Conservation (phyloP, 2,888 invertebrate species). For the Saturnia japonica region DNA sequence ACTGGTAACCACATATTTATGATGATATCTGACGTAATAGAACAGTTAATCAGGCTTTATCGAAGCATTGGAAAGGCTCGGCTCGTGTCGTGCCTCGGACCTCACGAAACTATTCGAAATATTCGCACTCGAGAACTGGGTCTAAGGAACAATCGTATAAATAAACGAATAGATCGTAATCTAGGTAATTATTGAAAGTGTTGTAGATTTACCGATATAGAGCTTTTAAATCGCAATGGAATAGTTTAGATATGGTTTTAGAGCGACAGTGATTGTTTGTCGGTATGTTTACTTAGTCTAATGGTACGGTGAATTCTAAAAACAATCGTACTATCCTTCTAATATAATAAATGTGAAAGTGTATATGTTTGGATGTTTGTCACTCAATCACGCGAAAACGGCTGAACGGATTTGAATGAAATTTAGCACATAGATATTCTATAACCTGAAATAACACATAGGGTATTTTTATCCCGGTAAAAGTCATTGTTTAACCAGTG, state of each 20-base stretch:
- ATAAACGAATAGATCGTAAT: conserved; percentile 14
- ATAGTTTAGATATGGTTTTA: neutral
- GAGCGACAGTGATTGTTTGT: neutral
- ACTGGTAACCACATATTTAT: neutral
- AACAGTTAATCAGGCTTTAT: neutral
- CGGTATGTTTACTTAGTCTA: neutral
- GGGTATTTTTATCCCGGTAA: too few relatives aligned
- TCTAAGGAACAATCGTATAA: conserved; percentile 15
- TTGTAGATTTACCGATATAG: neutral
- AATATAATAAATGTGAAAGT: too few relatives aligned
- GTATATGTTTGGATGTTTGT: too few relatives aligned
- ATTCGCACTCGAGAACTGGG: conserved; percentile 29
- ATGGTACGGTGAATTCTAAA: neutral
- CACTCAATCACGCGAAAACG: too few relatives aligned
- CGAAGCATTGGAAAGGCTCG: conserved; percentile 12
- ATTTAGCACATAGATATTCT: too few relatives aligned
- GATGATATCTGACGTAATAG: neutral
- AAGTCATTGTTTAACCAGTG: too few relatives aligned
- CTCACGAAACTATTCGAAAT: conserved; percentile 48
- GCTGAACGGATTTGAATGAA: too few relatives aligned
- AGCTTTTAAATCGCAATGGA: neutral
- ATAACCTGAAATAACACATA: too few relatives aligned
- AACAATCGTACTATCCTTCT: too few relatives aligned
- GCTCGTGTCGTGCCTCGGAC: conserved; percentile 36
- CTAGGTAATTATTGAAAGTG: conserved; percentile 13